Conservation (phyloP, 2,113 vertebrate genomes). For the Phylloscopus trochilus region DNA sequence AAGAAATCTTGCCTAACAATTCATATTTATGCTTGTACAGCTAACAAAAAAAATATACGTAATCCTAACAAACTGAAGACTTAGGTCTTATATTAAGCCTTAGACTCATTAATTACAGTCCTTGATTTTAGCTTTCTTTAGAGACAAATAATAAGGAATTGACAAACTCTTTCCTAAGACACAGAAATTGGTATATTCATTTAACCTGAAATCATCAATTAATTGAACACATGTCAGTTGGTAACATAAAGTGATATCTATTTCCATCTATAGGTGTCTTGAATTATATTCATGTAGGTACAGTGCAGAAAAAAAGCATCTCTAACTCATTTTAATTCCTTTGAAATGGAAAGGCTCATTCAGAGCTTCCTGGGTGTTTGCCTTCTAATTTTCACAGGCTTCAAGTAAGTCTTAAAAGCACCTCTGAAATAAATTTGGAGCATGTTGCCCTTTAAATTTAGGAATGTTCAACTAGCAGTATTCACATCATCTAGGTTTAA, state of each 20-base stretch:
- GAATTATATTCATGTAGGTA: background rate
- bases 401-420: background rate
- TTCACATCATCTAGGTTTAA: background rate
- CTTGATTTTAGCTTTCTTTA: background rate
- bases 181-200: background rate
- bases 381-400: background rate
- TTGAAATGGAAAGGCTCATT: background rate
- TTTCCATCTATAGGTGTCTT: background rate
- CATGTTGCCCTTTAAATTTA: background rate
- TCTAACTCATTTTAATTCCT: background rate
- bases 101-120: background rate
- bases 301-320: background rate
- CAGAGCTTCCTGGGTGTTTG: background rate
- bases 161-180: background rate
- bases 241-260: background rate
- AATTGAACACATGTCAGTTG: background rate
- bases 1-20: background rate
- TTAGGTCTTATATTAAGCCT: background rate
- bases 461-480: background rate
- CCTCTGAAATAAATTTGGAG: background rate
- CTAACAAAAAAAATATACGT: background rate
- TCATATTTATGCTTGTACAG: background rate
- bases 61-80: background rate
- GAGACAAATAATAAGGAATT: background rate
- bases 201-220: background rate